Base-by-base conservation (phyloP, 2,888 invertebrate species). In the Leptinotarsa juncta region DNA sequence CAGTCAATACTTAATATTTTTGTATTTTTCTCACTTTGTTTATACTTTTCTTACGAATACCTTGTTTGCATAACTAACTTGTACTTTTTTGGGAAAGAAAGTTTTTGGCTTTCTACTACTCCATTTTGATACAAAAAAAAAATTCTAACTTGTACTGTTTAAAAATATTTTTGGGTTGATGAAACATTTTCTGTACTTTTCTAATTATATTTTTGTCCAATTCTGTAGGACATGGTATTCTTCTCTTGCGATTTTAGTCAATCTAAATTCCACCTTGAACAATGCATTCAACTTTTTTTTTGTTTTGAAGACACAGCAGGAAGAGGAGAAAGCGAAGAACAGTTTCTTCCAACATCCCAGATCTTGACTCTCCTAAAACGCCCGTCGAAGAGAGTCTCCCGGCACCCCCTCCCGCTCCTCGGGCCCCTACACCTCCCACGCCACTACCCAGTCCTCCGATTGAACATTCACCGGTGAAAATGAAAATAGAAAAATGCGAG, bases 261-360 rank as follows among this genome's bases (percentile, higher is more conserved):
- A 51, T n/a, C 42, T 10, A 5, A 16, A 62, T 51, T 60, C 26
- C 2, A 4, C 10, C 15, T 62, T 20, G 18, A 18, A 62, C 14
- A 15, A 18, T 48, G 32, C 32, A n/a, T 4, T 42, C 12, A 62
- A 32, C 70, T 60, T 62, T n/a, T 55, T n/a, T 72, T 57, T 72
- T 69, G 67, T 78, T 72, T 80, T 48, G 23, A 42, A 57, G 57
- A 49, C 55, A 62, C 73, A 84, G 78, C 73, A 84, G 80, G 49
- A 86, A 82, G 79, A 83, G 81, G 76, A 82, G 84, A 71, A 86
- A 82, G 55, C 84, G 81, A 79, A 81, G 88, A 70, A 83, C 86
- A 1, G 81, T 82, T 32, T 87, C 87, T 5, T 72, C 85, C 3
- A 77, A 81, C 65, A 77, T 78, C 76, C 83, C 75, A 20, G 77